Conservation (phyloP, 2,888 invertebrate genomes). For the Sturmia bella region DNA sequence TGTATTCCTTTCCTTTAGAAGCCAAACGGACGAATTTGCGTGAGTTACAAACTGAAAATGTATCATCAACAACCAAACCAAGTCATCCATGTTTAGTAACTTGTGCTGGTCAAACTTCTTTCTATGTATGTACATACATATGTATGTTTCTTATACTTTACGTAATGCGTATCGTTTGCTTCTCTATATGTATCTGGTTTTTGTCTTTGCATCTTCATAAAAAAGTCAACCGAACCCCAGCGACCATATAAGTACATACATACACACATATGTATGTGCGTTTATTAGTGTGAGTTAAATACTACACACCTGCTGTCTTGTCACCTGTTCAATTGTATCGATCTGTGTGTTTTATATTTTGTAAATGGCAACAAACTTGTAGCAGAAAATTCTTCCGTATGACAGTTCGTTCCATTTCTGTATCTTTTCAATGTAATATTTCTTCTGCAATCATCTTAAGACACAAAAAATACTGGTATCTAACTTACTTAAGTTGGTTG, state of each 20-base stretch:
- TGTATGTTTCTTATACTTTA: conserved; percentile 10
- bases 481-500: conserved; percentile 24
- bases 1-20: too few species aligned
- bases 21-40: background rate
- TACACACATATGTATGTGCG: too few species aligned
- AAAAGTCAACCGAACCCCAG: conserved; percentile 10
- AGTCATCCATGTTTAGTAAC: conserved; percentile 18
- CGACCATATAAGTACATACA: background rate
- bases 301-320: conserved; percentile 56
- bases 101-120: conserved; percentile 6
- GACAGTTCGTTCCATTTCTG: conserved; percentile 10
- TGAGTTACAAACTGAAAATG: conserved; percentile 15
- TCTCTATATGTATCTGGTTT: conserved; percentile 11
- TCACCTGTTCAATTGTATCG: conserved; percentile 52
- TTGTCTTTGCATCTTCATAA: background rate
- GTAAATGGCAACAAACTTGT: conserved; percentile 34
- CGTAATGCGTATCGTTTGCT: background rate
- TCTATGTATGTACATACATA: background rate
- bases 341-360: conserved; percentile 27
- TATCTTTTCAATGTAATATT: background rate
- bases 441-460: conserved; percentile 18
- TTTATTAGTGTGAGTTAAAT: conserved; percentile 26
- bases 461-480: conserved; percentile 22
- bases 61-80: conserved; percentile 19
- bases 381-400: conserved; percentile 54